These are phyloP conservation scores for Coptotermes formosanus DNA, from an alignment of 1,140 invertebrate species.

Conservation along the genomic window DNA sequence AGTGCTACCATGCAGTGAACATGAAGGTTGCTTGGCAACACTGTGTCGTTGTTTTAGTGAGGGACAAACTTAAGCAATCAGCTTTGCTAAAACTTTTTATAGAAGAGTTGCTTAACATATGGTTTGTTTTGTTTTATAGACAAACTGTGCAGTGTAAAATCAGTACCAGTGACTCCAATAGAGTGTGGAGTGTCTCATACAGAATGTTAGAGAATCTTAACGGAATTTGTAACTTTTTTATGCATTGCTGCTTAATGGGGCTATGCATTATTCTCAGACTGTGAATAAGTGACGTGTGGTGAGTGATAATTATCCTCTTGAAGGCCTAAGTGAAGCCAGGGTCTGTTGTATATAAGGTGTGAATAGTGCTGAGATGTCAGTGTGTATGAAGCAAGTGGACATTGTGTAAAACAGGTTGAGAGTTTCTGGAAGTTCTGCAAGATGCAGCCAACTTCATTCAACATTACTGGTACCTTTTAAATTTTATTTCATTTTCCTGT, in stretches of 20 bases:
- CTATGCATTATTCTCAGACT: too few species aligned
- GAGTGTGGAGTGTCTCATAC: too few species aligned
- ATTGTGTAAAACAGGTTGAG: not conserved
- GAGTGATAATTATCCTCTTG: not conserved
- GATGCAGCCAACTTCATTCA: too few species aligned
- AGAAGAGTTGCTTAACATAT: not conserved
- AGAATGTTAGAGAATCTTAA: not conserved
- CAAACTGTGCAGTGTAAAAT: too few species aligned
- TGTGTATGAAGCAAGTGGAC: not conserved
- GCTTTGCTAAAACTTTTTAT: too few species aligned
- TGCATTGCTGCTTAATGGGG: not conserved
- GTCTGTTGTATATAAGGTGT: not conserved
- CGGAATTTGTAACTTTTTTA: not conserved
- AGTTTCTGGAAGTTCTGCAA: too few species aligned
- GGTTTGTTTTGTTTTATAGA: not conserved
- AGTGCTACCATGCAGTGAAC: constrained; percentile 32
- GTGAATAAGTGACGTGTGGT: too few species aligned
- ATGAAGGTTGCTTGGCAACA: too few species aligned
- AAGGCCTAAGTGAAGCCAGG: not conserved
- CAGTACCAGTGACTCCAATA: too few species aligned
- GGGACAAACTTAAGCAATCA: too few species aligned
- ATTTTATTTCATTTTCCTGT: not conserved
- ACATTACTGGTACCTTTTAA: not conserved
- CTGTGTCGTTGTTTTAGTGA: too few species aligned
- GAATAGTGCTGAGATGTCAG: not conserved